Base-by-base conservation (phyloP, 1,140 invertebrate species). In the Manduca sexta region DNA sequence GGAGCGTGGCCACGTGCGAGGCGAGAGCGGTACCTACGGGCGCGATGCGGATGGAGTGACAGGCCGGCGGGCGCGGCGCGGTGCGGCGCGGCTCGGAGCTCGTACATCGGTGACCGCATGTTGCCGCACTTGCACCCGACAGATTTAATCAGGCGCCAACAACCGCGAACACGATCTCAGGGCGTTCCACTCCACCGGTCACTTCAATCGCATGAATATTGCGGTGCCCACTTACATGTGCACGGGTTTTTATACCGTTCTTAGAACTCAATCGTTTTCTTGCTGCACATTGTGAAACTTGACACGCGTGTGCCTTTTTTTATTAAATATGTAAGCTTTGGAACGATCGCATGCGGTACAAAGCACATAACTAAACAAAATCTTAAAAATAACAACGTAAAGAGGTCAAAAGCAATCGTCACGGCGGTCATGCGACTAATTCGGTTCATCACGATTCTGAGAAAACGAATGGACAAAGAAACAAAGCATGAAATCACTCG, bases 131-230 rank as follows among this genome's bases (percentile, higher is more conserved):
- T 57, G 58, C 65, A 58, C 48, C 53, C 56, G 64, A 69, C 66
- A 62, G 64, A 63, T 68, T 52, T 57, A 62, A 69, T 73, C 64
- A 58, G 57, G 51, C 58, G 53, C 55, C 61, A 62, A 55, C 68
- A 56, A 72, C 69, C 60, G 61, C 65, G 54, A 67, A 63, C 62
- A 52, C 56, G 59, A 59, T 62, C 56, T 62, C 56, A 38, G 56
- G 43, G 40, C 55, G 58, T 63, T 64, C 60, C 60, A 56, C 65
- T 54, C 54, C 51, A 50, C 38, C 30, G 45, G 21, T 14, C 63
- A 53, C 50, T 33, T 49, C 49, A 51, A 41, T 53, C 34, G 49
- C 39, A 53, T 51, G 45, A 49, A 40, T 44, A 35, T 26, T 38
- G 35, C 30, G 14, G 4, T 45, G 31, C 21, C 26, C 41, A 30